Percentiles rank a stretch among this genome's conserved stretches.
Conservation (phyloP, 1,140 invertebrate genomes). For the Sesamia nonagrioides region DNA sequence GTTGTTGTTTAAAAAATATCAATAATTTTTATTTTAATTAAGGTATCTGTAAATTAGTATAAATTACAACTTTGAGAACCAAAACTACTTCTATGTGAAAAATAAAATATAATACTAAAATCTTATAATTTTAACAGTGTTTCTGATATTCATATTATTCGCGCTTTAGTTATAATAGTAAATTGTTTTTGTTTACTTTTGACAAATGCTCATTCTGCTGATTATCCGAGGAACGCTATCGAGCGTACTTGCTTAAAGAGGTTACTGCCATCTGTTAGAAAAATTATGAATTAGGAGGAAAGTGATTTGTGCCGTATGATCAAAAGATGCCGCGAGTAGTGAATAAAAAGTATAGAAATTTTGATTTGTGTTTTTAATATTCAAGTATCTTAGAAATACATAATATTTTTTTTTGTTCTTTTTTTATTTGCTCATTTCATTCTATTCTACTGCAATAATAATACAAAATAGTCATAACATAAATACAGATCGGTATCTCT, state of each 20-base stretch:
- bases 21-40: too few relatives aligned
- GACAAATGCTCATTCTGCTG: too few relatives aligned
- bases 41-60: too few relatives aligned
- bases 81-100: too few relatives aligned
- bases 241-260: background rate
- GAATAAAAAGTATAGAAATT: background rate
- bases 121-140: too few relatives aligned
- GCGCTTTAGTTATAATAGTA: too few relatives aligned
- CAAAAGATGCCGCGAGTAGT: background rate
- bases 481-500: conserved; percentile 30
- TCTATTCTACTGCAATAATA: conserved; percentile 74
- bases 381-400: conserved; percentile 38
- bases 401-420: conserved; percentile 66
- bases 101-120: too few relatives aligned
- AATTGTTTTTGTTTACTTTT: too few relatives aligned
- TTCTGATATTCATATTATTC: too few relatives aligned
- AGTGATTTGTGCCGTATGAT: background rate
- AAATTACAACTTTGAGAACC: too few relatives aligned
- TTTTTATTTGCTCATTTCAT: conserved; percentile 68
- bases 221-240: background rate
- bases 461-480: conserved; percentile 60
- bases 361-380: background rate
- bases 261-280: background rate
- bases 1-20: too few relatives aligned
- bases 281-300: background rate